phyloP scores from a whole-genome alignment of 2,888 invertebrate species.

The Andricus curvator region DNA sequence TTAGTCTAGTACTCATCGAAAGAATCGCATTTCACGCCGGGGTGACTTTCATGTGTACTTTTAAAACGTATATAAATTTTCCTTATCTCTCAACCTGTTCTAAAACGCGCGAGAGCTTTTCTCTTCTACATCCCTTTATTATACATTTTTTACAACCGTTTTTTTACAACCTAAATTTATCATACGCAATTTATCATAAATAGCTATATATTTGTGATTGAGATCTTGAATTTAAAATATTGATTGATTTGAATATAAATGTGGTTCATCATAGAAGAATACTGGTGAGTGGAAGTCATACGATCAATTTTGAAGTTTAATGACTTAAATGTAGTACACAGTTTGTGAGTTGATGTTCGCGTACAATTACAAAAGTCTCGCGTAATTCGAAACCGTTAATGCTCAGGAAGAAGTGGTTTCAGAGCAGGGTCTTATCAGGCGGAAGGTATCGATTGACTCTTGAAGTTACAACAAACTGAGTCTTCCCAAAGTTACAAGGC shows the following conservation, averaged over 20 bases:
- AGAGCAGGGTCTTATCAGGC: neutral
- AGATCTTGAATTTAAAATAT: neutral
- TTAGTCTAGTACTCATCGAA: slow-evolving; percentile 33
- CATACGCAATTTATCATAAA: neutral
- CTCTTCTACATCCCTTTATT: neutral
- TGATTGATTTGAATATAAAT: neutral
- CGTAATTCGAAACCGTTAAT: neutral
- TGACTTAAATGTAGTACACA: too few relatives aligned
- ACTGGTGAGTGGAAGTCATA: too few relatives aligned
- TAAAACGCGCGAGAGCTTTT: neutral
- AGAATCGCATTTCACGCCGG: slow-evolving; percentile 29
- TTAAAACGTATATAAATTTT: slow-evolving; percentile 20
- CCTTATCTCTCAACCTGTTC: neutral
- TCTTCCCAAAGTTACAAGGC: neutral
- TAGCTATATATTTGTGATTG: neutral
- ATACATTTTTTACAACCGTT: neutral
- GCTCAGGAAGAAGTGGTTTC: neutral
- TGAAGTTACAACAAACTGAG: neutral
- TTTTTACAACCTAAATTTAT: neutral
- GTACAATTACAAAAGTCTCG: neutral
- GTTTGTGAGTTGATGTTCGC: neutral
- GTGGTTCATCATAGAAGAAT: too few relatives aligned
- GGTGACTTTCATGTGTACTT: slow-evolving; percentile 37
- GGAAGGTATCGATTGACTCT: neutral
- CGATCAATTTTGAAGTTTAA: too few relatives aligned